Conservation (phyloP, 1,140 invertebrate genomes). For the Camponotus floridanus region DNA sequence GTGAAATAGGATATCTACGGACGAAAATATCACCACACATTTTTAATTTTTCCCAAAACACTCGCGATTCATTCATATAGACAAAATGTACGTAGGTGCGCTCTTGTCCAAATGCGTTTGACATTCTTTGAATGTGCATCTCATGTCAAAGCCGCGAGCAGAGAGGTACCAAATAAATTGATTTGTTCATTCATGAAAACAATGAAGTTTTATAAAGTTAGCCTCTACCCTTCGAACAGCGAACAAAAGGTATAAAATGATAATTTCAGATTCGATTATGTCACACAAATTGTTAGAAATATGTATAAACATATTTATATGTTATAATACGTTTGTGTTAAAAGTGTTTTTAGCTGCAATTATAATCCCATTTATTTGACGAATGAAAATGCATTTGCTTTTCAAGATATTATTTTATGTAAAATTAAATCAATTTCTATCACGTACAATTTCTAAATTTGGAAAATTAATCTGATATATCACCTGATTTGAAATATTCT, state of each 20-base stretch:
- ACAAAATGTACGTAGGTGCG: neutral
- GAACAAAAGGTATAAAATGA: neutral
- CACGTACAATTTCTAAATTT: neutral
- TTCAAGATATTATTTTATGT: neutral
- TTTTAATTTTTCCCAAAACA: constrained; percentile 6
- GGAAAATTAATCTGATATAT: neutral
- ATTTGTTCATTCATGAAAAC: neutral
- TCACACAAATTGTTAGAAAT: neutral
- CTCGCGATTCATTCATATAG: constrained; percentile 3
- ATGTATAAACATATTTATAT: no score
- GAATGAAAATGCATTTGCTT: neutral
- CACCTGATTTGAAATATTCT: neutral
- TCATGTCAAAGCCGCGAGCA: neutral
- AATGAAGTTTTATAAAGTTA: neutral
- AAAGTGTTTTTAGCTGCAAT: no score
- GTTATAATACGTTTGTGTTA: no score
- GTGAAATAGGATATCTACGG: neutral
- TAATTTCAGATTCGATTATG: neutral
- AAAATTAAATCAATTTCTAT: no score
- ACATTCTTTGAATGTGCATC: neutral
- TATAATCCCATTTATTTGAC: no score
- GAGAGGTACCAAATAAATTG: neutral
- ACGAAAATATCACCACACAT: neutral
- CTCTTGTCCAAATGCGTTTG: neutral
- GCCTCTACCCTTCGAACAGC: neutral